phyloP scores from a whole-genome alignment of 1,140 invertebrate species.

The Oreohelix idahoensis region DNA sequence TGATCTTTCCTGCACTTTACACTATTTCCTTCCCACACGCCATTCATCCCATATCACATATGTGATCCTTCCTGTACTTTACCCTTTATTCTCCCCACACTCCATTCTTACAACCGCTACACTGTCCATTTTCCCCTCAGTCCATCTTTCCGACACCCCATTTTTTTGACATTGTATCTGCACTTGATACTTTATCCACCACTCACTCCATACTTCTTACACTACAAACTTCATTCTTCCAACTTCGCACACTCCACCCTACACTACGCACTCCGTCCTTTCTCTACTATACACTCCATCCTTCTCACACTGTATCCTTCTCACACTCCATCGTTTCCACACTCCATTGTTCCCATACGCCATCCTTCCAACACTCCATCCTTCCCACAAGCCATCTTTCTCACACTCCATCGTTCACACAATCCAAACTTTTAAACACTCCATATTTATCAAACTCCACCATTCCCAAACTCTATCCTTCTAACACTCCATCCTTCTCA shows the following conservation, averaged over 20 bases:
- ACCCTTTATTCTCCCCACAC: too few relatives aligned
- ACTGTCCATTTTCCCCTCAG: not conserved
- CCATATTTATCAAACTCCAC: not conserved
- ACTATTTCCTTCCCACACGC: too few relatives aligned
- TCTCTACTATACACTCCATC: too few relatives aligned
- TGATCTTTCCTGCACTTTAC: too few relatives aligned
- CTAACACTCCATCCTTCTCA: not conserved
- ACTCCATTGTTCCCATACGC: too few relatives aligned
- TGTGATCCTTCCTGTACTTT: too few relatives aligned
- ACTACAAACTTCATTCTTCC: not conserved
- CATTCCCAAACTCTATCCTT: not conserved
- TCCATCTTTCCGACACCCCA: not conserved
- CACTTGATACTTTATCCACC: not conserved
- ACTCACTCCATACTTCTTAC: not conserved
- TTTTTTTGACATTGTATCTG: not conserved
- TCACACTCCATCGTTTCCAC: not conserved
- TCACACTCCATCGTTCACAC: too few relatives aligned
- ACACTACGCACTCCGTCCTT: too few relatives aligned
- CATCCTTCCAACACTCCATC: too few relatives aligned
- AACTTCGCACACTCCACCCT: not conserved
- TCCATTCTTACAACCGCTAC: too few relatives aligned
- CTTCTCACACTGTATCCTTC: not conserved
- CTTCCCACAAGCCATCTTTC: too few relatives aligned
- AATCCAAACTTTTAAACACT: not conserved
- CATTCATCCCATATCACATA: too few relatives aligned